These are phyloP conservation scores for Hydrolagus colliei DNA, from an alignment of 2,797 vertebrate genomes.

Conservation along the genomic window DNA sequence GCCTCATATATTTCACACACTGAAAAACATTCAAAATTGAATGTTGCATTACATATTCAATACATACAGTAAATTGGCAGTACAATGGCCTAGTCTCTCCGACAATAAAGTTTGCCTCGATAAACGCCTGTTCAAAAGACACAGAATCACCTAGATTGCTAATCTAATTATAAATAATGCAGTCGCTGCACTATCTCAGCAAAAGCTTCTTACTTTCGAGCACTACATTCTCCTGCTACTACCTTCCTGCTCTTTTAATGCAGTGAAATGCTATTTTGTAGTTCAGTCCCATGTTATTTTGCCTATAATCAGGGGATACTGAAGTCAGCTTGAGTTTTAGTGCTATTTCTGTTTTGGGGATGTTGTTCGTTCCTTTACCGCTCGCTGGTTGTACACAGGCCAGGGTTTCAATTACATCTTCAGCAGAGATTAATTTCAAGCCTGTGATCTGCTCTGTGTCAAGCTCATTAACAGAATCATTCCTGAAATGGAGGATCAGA, in stretches of 20 bases:
- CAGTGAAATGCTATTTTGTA: neutral
- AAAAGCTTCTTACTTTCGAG: neutral
- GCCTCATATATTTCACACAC: too few species aligned
- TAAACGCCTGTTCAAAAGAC: slow-evolving; percentile 3
- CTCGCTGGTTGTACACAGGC: neutral
- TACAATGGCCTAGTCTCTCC: neutral
- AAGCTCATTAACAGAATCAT: neutral
- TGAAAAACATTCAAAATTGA: too few species aligned
- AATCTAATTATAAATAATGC: slow-evolving; percentile 9
- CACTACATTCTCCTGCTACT: neutral
- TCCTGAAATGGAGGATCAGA: neutral
- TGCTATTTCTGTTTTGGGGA: neutral
- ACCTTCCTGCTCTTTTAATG: neutral
- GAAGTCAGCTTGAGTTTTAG: neutral
- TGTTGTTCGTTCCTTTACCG: neutral
- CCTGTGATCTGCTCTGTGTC: neutral
- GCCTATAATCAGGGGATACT: neutral
- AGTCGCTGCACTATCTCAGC: neutral
- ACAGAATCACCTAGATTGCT: neutral
- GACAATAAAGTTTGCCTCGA: neutral
- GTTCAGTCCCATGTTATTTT: neutral
- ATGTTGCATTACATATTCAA: too few species aligned
- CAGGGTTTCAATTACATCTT: neutral
- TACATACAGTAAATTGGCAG: too few species aligned
- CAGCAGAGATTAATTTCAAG: slow-evolving; percentile 13